Evolutionary conservation across 2,113 vertebrate genomes (phyloP).

Genomic region (Ursus arctos): DNA sequence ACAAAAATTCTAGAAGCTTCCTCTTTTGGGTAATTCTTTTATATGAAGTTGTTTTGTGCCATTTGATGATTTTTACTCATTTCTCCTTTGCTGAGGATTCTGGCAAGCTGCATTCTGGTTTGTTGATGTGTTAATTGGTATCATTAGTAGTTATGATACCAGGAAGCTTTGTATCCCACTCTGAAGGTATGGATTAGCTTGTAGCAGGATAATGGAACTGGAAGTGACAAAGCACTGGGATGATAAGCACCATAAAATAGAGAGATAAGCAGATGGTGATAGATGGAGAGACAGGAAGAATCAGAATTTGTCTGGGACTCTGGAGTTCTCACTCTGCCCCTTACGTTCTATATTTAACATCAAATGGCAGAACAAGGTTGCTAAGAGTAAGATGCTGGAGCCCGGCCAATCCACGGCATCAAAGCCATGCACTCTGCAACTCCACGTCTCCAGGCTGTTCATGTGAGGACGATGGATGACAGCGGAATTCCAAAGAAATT

Average conservation of each 20-base stretch:
- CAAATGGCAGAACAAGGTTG: slow-evolving; percentile 56
- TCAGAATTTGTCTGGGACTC: slow-evolving; percentile 35
- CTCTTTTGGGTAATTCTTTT: neutral
- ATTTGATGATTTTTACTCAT: neutral
- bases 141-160: neutral
- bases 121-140: neutral
- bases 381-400: slow-evolving; percentile 41
- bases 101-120: neutral
- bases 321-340: neutral
- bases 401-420: neutral
- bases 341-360: slow-evolving; percentile 62
- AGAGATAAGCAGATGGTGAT: slow-evolving; percentile 48
- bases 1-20: neutral
- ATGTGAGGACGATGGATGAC: slow-evolving; percentile 14
- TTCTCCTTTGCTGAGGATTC: neutral
- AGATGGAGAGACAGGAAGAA: neutral
- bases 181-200: neutral
- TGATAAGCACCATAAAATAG: neutral
- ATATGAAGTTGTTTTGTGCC: neutral
- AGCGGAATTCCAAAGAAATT: neutral
- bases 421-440: neutral
- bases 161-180: neutral
- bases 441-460: neutral
- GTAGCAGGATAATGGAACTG: neutral
- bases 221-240: neutral